Conservation (phyloP, 2,888 invertebrate genomes). For the Cataglyphis rosenhaueri region DNA sequence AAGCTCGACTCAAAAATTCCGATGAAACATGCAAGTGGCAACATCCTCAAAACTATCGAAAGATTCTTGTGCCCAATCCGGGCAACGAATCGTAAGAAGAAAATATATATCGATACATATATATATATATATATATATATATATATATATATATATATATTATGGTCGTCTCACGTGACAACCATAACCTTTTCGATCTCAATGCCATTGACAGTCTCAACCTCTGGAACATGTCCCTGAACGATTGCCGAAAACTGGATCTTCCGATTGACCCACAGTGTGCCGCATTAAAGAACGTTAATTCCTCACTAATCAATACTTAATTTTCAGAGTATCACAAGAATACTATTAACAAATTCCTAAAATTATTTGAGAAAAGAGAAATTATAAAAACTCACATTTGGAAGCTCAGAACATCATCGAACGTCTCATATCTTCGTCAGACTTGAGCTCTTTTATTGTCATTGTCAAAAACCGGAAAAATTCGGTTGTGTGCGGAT, state of each 20-base stretch:
- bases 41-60: background rate
- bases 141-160: too few species aligned
- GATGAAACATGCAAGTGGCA: background rate
- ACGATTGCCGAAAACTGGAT: background rate
- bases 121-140: too few species aligned
- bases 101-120: too few species aligned
- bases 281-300: background rate
- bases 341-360: background rate
- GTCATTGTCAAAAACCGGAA: background rate
- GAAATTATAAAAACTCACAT: background rate
- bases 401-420: background rate
- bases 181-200: background rate
- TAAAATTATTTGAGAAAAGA: background rate
- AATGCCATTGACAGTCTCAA: background rate
- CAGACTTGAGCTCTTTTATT: constrained; percentile 5
- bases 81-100: background rate
- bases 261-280: background rate
- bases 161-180: background rate
- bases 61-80: background rate
- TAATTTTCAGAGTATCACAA: background rate
- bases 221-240: background rate
- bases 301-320: background rate
- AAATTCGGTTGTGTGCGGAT: background rate
- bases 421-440: background rate
- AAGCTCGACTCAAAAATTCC: background rate